phyloP scores from a whole-genome alignment of 2,888 invertebrate species.

The Acleris sparsana region DNA sequence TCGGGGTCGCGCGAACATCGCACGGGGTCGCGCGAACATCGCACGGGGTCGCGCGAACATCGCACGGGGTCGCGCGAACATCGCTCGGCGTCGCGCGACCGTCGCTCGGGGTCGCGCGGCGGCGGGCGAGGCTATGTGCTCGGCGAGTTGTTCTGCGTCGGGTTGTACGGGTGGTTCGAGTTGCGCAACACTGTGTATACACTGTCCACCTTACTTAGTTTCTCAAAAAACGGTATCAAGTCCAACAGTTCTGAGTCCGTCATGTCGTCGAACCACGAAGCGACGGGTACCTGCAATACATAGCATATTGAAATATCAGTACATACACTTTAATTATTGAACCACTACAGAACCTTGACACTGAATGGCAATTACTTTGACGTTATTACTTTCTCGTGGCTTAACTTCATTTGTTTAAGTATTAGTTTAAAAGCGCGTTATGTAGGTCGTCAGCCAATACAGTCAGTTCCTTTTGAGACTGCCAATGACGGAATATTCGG shows the following conservation, averaged over 20 bases:
- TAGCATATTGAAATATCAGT: neutral
- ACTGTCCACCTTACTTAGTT: conserved; percentile 97
- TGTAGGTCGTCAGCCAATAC: no score
- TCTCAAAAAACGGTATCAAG: conserved; percentile 98
- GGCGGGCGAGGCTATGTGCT: conserved; percentile 45
- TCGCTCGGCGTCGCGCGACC: conserved; percentile 30
- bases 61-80: neutral
- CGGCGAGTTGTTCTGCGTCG: conserved; percentile 73
- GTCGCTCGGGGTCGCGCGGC: conserved; percentile 39
- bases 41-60: no score
- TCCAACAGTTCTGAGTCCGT: conserved; percentile 98
- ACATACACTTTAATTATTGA: no score
- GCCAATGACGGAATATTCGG: no score
- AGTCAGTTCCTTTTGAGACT: no score
- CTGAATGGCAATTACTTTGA: no score
- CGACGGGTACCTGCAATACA: conserved; percentile 95
- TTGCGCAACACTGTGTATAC: conserved; percentile 97
- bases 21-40: no score
- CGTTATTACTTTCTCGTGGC: no score
- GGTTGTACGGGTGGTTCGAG: conserved; percentile 93
- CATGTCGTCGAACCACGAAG: conserved; percentile 99
- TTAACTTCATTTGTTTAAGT: no score
- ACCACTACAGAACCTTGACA: no score
- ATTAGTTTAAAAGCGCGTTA: no score
- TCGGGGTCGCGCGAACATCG: conserved; percentile 37